Percentiles rank a stretch among this genome's conserved stretches.
These are phyloP conservation scores for Solen grandis DNA, from an alignment of 1,140 invertebrate genomes.

Conservation along the genomic window DNA sequence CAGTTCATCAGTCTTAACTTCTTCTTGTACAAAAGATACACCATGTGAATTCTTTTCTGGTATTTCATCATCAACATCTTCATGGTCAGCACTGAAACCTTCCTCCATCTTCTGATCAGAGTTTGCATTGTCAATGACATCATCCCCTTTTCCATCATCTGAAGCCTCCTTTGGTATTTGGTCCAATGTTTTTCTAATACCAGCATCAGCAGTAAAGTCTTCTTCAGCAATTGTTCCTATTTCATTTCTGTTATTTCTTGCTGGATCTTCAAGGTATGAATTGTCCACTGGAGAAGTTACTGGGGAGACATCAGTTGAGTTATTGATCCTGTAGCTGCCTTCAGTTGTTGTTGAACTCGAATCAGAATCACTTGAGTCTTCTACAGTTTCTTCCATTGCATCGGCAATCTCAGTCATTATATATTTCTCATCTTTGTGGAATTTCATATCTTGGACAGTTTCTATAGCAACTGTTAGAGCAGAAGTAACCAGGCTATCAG, in stretches of 20 bases:
- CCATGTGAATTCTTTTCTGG: too few relatives aligned
- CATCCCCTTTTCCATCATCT: not conserved
- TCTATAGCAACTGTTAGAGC: slow-evolving; percentile 35
- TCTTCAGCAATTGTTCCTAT: not conserved
- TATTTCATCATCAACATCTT: too few relatives aligned
- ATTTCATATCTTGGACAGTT: slow-evolving; percentile 14
- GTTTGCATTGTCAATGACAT: too few relatives aligned
- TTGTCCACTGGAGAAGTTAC: not conserved
- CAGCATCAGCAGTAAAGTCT: not conserved
- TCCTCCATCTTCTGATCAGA: too few relatives aligned
- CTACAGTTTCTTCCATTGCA: slow-evolving; percentile 7
- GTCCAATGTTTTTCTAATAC: not conserved
- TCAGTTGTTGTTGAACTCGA: slow-evolving; percentile 65
- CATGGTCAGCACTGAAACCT: too few relatives aligned
- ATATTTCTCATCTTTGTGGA: not conserved
- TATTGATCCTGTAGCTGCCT: slow-evolving; percentile 59
- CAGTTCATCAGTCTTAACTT: too few relatives aligned
- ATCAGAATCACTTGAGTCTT: slow-evolving; percentile 56
- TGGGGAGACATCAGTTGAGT: slow-evolving; percentile 24
- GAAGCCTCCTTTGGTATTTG: not conserved
- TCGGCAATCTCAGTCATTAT: slow-evolving; percentile 19
- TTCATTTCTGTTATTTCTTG: not conserved
- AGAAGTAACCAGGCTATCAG: slow-evolving; percentile 37
- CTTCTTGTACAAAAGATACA: too few relatives aligned
- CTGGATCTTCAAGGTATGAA: not conserved